phyloP scores from a whole-genome alignment of 2,888 invertebrate genomes.

The Drosophila anomalata region DNA sequence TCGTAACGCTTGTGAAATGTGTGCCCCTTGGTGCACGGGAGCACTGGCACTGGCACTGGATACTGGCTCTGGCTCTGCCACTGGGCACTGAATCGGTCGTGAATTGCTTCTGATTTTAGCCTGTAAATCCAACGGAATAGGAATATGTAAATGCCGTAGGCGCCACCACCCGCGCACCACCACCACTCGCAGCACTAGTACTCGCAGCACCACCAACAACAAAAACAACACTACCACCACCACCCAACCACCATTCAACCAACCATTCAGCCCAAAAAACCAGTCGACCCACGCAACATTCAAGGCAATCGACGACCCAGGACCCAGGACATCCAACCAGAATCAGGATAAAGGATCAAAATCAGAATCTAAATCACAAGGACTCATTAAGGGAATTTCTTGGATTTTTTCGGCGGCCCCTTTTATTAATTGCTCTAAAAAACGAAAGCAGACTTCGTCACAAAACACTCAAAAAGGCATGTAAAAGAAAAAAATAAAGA shows the following conservation, averaged over 20 bases:
- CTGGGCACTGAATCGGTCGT: conserved; percentile 23
- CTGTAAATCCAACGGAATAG: conserved; percentile 47
- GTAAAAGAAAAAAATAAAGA: conserved; percentile 14
- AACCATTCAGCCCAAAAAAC: conserved; percentile 7
- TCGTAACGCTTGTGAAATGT: conserved; percentile 48
- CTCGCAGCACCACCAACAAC: not conserved
- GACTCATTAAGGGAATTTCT: not conserved
- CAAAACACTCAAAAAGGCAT: conserved; percentile 5
- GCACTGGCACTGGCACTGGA: conserved; percentile 25
- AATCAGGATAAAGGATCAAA: not conserved
- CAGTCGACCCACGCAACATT: conserved; percentile 44
- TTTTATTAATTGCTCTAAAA: conserved; percentile 4
- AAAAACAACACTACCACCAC: not conserved
- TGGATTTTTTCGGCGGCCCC: conserved; percentile 7
- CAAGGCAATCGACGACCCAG: conserved; percentile 1
- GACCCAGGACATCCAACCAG: not conserved
- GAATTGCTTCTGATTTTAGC: conserved; percentile 29
- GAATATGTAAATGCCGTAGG: conserved; percentile 54
- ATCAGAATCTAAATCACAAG: not conserved
- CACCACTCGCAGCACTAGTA: conserved; percentile 27
- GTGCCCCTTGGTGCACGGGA: conserved; percentile 48
- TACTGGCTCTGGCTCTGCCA: conserved; percentile 30
- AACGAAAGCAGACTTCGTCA: not conserved
- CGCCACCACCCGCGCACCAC: conserved; percentile 39
- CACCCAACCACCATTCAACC: not conserved